Percentiles rank a stretch among this genome's conserved stretches.
Conservation (phyloP, 2,797 vertebrate species). For the Urosaurus nigricauda region DNA sequence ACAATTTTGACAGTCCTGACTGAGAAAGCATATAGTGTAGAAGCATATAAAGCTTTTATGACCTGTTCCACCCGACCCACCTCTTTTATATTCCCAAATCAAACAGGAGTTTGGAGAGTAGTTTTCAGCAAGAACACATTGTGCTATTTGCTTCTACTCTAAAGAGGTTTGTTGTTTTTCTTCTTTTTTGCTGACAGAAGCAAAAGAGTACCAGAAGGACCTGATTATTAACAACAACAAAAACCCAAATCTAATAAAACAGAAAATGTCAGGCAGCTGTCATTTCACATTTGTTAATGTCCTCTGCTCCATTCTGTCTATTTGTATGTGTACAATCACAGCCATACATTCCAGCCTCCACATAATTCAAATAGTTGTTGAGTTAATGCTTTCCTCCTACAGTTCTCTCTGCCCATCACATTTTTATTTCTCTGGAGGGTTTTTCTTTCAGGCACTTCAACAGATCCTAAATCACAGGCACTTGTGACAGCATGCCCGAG, state of each 20-base stretch:
- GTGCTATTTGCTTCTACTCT: neutral
- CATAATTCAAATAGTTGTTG: constrained; percentile 27
- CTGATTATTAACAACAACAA: neutral
- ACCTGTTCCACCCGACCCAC: neutral
- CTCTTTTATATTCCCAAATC: neutral
- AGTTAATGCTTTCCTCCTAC: neutral
- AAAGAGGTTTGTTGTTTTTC: neutral
- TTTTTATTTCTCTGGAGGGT: constrained; percentile 41
- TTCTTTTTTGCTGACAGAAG: neutral
- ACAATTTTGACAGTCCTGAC: neutral
- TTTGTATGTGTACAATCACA: neutral
- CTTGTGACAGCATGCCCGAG: constrained; percentile 28
- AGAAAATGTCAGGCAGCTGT: constrained; percentile 7
- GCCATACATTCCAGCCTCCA: constrained; percentile 15
- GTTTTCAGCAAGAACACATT: neutral
- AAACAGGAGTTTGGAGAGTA: neutral
- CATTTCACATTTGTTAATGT: neutral
- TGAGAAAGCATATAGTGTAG: neutral
- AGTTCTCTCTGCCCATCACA: constrained; percentile 11
- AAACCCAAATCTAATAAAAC: constrained; percentile 25
- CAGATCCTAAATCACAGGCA: constrained; percentile 61
- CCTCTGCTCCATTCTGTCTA: neutral
- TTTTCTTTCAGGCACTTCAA: constrained; percentile 52
- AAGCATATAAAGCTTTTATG: neutral
- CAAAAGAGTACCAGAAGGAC: neutral